Evolutionary conservation across 2,113 vertebrate species (phyloP).

Genomic region (Odocoileus virginianus): DNA sequence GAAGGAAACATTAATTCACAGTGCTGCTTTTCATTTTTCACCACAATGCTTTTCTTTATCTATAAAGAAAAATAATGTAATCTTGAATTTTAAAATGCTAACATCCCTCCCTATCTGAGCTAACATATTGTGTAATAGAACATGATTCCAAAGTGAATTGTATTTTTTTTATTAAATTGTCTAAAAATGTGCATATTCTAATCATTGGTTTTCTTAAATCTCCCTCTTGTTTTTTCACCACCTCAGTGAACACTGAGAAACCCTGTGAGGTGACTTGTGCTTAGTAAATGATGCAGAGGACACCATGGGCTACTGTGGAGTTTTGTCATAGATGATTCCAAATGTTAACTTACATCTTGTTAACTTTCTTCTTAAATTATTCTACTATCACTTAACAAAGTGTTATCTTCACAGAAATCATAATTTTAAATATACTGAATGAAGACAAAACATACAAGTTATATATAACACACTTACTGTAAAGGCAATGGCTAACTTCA

Average conservation of each 20-base stretch:
- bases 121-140: background rate
- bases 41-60: background rate
- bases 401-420: background rate
- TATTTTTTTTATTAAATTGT: background rate
- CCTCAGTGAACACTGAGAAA: conserved; percentile 25
- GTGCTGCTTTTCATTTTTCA: background rate
- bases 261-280: conserved; percentile 22
- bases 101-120: background rate
- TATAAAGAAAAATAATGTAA: background rate
- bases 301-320: background rate
- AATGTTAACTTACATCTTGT: conserved; percentile 16
- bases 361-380: conserved; percentile 7
- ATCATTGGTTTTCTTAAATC: conserved; percentile 12
- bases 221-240: background rate
- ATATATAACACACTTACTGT: background rate
- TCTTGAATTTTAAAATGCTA: conserved; percentile 11
- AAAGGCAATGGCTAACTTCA: background rate
- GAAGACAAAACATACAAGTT: background rate
- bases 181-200: background rate
- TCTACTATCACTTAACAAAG: background rate
- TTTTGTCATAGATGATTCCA: conserved; percentile 21
- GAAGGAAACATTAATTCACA: background rate
- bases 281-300: background rate
- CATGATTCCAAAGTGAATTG: conserved; percentile 25
- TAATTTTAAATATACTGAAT: background rate